Base-by-base conservation (phyloP, 64 coral and sea anemone species). In the Pachyseris speciosa region DNA sequence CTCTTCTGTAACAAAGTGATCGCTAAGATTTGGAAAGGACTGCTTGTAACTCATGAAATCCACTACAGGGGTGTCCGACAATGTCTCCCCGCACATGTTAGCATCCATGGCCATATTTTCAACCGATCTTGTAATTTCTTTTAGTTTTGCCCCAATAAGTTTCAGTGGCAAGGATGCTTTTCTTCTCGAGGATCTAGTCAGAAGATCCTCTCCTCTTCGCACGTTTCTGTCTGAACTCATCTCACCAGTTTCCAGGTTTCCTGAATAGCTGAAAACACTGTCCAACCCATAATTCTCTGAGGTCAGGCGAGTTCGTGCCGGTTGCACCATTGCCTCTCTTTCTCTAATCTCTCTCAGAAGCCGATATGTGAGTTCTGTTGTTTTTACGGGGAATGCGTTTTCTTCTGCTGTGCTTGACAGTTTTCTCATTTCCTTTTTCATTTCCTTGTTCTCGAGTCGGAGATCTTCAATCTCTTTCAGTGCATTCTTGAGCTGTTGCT, bases 361-460 rank as follows among this genome's bases (percentile, higher is more conserved):
- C 42, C 64, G 20, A 69, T 90, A 76, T 5, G 94, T 96, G 27
- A 92, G 88, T 73, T 84, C n/a, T 19, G 84, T 92, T 16, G 89
- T 96, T 42, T 72, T 96, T 15, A 86, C 27, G 24, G 92, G 39
- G 26, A 92, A 69, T 8, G 72, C 84, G 22, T 84, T 45, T 10
- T 85, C 53, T 37, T 57, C 83, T 48, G 66, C 34, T 24, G 88
- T 75, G 7, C 55, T 50, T 15, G 89, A 74, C 1, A 96, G 70
- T 29, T 91, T 96, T 66, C 34, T 72, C 27, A 96, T 72, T 67
- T 96, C 67, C 32, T 88, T 49, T 74, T 96, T 96, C 84, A 96
- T 88, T 32, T 96, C 84, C 9, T 67, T 87, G 57, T 92, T 96
- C 65, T 96, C 94, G 5, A 41, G 43, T 91, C 78, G 76, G 47